A percentile compares a stretch with the other conserved stretches of the same genome.
phyloP scores from a whole-genome alignment of 2,797 vertebrate genomes.

The Falco berigora region DNA sequence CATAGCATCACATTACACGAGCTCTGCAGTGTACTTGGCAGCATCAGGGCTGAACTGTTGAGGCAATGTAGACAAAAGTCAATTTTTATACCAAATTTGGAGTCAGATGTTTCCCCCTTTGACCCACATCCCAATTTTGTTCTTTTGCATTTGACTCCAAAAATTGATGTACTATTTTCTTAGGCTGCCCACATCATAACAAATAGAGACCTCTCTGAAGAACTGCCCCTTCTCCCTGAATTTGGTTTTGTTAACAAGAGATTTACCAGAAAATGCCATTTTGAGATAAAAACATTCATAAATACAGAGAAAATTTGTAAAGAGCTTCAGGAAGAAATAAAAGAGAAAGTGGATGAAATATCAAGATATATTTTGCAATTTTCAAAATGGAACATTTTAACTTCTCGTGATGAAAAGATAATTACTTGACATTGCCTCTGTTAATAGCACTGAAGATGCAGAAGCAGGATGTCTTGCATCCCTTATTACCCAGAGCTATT shows the following conservation, averaged over 20 bases:
- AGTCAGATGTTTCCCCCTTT: neutral
- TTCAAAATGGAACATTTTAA: neutral
- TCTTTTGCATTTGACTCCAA: neutral
- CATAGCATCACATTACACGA: neutral
- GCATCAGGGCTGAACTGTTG: neutral
- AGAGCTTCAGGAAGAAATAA: neutral
- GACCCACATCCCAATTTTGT: neutral
- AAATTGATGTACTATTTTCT: neutral
- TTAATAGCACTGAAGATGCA: too few species aligned
- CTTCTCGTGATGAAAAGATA: neutral
- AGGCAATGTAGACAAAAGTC: neutral
- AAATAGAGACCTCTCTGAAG: neutral
- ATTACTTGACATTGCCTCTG: too few species aligned
- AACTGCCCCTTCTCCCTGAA: neutral
- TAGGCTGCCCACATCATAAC: neutral
- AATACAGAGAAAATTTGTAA: neutral
- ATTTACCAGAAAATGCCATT: neutral
- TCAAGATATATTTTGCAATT: neutral
- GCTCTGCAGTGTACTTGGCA: neutral
- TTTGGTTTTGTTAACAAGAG: neutral
- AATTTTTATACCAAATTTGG: neutral
- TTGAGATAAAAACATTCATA: neutral
- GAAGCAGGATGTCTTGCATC: too few species aligned
- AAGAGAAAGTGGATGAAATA: neutral
- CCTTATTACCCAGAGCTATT: too few species aligned